phyloP scores from a whole-genome alignment of 2,113 vertebrate species.

The Chascanopsetta lugubris region DNA sequence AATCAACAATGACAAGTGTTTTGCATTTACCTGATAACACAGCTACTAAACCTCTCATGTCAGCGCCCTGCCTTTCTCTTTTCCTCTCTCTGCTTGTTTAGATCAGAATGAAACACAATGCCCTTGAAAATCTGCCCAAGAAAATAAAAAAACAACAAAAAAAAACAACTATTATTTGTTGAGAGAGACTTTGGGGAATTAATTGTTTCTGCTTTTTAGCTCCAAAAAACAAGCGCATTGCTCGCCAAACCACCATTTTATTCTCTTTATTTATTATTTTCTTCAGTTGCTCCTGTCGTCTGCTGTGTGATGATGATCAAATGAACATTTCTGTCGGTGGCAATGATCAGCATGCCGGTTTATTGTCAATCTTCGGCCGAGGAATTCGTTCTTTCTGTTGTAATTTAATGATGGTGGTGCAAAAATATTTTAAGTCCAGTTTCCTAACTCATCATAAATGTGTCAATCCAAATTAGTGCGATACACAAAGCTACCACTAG shows the following conservation, averaged over 20 bases:
- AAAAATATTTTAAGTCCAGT: too few relatives aligned
- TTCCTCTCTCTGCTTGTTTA: conserved; percentile 41
- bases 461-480: too few relatives aligned
- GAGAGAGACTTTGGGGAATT: conserved; percentile 60
- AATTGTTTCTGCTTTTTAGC: conserved; percentile 51
- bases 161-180: conserved; percentile 53
- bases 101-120: conserved; percentile 48
- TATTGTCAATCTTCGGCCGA: too few relatives aligned
- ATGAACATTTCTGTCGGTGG: conserved; percentile 19
- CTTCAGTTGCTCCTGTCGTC: background rate
- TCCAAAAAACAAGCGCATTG: conserved; percentile 29
- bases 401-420: too few relatives aligned
- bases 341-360: background rate
- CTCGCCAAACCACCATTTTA: conserved; percentile 18
- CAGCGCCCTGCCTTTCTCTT: conserved; percentile 42
- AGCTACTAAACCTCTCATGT: conserved; percentile 67
- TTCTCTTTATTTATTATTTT: conserved; percentile 8
- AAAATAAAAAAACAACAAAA: conserved; percentile 60
- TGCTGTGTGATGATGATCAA: conserved; percentile 12
- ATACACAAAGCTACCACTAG: too few relatives aligned
- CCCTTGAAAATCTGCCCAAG: conserved; percentile 66
- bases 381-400: too few relatives aligned
- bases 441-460: too few relatives aligned
- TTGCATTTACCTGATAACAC: conserved; percentile 75
- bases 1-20: conserved; percentile 62